Evolutionary conservation across 2,113 vertebrate species (phyloP), one percentile per base, ranked within the genome.

Genomic region (Gnathonemus longibarbis): DNA sequence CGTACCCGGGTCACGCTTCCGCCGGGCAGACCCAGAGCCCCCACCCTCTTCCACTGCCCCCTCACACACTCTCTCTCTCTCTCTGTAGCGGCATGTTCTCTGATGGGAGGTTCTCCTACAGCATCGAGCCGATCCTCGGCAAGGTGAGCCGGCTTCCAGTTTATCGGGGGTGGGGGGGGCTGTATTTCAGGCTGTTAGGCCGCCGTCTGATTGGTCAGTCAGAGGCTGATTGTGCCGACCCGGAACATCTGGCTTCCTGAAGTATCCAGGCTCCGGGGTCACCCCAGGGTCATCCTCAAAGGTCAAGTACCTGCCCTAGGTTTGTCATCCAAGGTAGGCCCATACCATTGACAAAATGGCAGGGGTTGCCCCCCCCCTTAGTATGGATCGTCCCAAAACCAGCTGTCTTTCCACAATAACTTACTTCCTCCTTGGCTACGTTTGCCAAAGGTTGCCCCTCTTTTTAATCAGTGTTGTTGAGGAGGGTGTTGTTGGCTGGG

Each of bases 71-170:
- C 21, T 4, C 17, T 50, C 89, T 1, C 46, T 0, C 74, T 88
- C 39, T 87, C 88, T 46, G 84, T 92, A 99, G 98, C 0, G 98
- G 98, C 9, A 96, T 98, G 93, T 99, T 98, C 94, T 99, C 97
- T 0, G 98, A 99, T 0, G 96, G 98, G 88, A 92, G 94, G 90
- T 96, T 96, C 92, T 96, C 96, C 19, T 99, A 98, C 48, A 95
- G 96, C 66, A 94, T 99, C 46, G 96, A 98, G 93, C 97, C 97
- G 6, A 77, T 93, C 52, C 91, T 80, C 90, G 95, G 95, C 74
- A 93, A 95, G 96, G 97, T 96, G 89, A 91, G 92, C 70, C 8
- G 19, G 35, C 19, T 45, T n/a, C 8, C 42, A n/a, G 46, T n/a
- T 49, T 48, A 46, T 27, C 15, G 15, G 74, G 27, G 52, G 52